A percentile compares a stretch with the other conserved stretches of the same genome.
Evolutionary conservation across 1,140 invertebrate species (phyloP).

Genomic region (Heliconius melpomene): DNA sequence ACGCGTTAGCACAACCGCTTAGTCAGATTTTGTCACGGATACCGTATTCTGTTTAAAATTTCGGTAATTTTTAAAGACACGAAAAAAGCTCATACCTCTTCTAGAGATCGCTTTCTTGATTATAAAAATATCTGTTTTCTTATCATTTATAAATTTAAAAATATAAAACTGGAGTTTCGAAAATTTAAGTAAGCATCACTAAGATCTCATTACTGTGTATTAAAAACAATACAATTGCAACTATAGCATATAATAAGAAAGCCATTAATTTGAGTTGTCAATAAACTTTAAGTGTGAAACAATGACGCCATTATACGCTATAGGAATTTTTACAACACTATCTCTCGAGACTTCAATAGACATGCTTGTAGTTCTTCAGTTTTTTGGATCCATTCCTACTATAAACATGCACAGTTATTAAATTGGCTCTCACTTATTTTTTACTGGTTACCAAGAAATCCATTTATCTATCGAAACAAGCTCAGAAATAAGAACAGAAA

Average conservation of each 20-base stretch:
- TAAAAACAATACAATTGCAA: not conserved
- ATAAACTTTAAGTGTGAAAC: slow-evolving; percentile 16
- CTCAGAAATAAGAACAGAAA: not conserved
- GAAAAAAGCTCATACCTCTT: no score
- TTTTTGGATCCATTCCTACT: not conserved
- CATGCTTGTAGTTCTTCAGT: not conserved
- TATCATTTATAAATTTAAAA: no score
- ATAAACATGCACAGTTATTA: not conserved
- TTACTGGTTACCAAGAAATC: not conserved
- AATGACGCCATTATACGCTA: slow-evolving; percentile 19
- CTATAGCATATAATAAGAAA: not conserved
- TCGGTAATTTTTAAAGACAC: no score
- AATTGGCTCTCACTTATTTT: not conserved
- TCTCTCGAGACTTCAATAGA: slow-evolving; percentile 19
- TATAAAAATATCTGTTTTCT: no score
- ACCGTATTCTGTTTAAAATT: no score
- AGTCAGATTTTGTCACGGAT: no score
- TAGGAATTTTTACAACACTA: slow-evolving; percentile 3
- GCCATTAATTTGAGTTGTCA: slow-evolving; percentile 15
- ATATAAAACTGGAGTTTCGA: no score
- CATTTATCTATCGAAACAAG: not conserved
- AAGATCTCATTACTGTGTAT: no score
- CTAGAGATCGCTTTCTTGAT: no score
- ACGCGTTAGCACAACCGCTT: no score
- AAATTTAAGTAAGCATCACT: no score